Evolutionary conservation across 2,113 vertebrate genomes (phyloP).

Genomic region (Psettodes erumei): DNA sequence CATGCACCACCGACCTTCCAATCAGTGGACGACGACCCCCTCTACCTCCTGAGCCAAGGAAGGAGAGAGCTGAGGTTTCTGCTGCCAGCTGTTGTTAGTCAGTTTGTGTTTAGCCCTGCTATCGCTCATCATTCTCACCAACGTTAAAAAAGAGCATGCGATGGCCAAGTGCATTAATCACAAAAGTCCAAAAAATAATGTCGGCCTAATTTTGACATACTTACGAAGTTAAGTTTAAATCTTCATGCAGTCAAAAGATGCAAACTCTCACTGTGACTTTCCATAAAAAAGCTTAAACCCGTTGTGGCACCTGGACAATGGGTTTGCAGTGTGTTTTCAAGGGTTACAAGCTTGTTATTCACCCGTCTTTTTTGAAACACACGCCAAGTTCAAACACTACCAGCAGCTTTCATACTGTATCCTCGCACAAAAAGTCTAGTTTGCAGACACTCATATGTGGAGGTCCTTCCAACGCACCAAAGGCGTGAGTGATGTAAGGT

Average conservation of each 20-base stretch:
- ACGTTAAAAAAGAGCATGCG: too few species aligned
- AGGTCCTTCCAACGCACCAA: slow-evolving; percentile 32
- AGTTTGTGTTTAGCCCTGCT: neutral
- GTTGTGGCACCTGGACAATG: neutral
- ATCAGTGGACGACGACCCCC: too few species aligned
- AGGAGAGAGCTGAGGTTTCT: neutral
- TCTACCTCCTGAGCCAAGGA: too few species aligned
- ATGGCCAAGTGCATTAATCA: neutral
- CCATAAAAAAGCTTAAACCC: neutral
- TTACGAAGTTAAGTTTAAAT: too few species aligned
- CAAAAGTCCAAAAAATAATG: too few species aligned
- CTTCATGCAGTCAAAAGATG: too few species aligned
- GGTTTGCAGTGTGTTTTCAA: neutral
- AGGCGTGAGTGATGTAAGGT: slow-evolving; percentile 3
- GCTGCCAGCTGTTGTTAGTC: neutral
- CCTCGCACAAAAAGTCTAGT: neutral
- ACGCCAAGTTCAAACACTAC: neutral
- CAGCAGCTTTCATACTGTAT: neutral
- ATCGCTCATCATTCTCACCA: neutral
- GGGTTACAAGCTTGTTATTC: neutral
- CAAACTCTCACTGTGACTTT: neutral
- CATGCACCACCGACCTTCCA: too few species aligned
- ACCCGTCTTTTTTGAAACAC: neutral
- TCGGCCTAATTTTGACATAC: too few species aligned
- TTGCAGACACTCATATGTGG: too few species aligned